phyloP scores from a whole-genome alignment of 35 echinoderm and acorn worm genomes.

The Ophiothrix spiculata region DNA sequence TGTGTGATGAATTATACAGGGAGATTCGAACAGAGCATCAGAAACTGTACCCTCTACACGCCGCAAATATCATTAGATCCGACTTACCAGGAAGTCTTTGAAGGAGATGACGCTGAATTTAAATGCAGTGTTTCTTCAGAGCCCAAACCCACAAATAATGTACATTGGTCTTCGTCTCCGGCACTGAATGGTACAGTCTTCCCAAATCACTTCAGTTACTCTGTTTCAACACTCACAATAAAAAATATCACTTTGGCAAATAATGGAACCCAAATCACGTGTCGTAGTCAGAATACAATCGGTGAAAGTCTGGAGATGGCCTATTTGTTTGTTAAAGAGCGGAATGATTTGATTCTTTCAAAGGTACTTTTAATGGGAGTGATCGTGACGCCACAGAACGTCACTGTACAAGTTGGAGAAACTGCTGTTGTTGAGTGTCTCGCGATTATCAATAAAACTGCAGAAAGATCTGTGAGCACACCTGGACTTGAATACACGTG shows the following conservation, averaged over 20 bases:
- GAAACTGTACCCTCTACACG: background rate
- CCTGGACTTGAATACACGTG: background rate
- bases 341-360: no score
- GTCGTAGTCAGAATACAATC: background rate
- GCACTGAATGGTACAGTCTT: background rate
- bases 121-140: background rate
- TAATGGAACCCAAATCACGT: background rate
- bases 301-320: background rate
- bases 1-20: background rate
- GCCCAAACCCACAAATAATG: background rate
- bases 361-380: background rate
- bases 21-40: background rate
- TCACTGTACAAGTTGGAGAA: background rate
- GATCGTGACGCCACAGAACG: background rate
- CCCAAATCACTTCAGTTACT: background rate
- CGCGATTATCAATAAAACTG: background rate
- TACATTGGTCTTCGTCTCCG: background rate
- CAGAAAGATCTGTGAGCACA: background rate
- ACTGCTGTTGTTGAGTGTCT: background rate
- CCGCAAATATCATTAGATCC: background rate
- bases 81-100: background rate
- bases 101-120: background rate
- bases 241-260: background rate
- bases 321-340: background rate
- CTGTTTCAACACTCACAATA: background rate